phyloP scores from a whole-genome alignment of 2,888 invertebrate genomes.

The Metacarcinus magister region DNA sequence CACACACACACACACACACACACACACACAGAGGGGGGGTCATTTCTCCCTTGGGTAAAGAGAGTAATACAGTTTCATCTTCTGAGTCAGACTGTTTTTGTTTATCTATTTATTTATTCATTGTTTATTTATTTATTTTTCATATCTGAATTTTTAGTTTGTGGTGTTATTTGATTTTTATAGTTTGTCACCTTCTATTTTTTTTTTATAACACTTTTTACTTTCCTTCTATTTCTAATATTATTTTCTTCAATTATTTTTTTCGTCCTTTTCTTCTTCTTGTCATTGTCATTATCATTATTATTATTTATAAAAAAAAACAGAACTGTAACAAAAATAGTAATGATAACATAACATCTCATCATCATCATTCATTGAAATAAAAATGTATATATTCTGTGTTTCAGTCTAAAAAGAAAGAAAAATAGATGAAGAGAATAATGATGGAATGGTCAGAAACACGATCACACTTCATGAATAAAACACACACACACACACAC shows the following conservation, averaged over 20 bases:
- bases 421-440: no score
- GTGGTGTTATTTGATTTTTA: no score
- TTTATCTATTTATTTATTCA: conserved; percentile 33
- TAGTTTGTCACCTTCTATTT: no score
- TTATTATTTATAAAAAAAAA: not conserved
- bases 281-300: not conserved
- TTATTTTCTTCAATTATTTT: not conserved
- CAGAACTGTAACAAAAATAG: not conserved
- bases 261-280: not conserved
- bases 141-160: not conserved
- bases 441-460: no score
- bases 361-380: no score
- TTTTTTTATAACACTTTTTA: no score
- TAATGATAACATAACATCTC: no score
- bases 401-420: no score
- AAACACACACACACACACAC: no score
- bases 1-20: not conserved
- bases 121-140: not conserved
- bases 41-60: not conserved
- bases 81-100: not conserved
- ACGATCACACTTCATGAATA: no score
- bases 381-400: no score
- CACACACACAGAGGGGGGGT: not conserved
- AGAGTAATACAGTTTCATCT: not conserved
- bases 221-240: not conserved